Evolutionary conservation across 2,113 vertebrate species (phyloP).

Genomic region (Rhinogobius similis): DNA sequence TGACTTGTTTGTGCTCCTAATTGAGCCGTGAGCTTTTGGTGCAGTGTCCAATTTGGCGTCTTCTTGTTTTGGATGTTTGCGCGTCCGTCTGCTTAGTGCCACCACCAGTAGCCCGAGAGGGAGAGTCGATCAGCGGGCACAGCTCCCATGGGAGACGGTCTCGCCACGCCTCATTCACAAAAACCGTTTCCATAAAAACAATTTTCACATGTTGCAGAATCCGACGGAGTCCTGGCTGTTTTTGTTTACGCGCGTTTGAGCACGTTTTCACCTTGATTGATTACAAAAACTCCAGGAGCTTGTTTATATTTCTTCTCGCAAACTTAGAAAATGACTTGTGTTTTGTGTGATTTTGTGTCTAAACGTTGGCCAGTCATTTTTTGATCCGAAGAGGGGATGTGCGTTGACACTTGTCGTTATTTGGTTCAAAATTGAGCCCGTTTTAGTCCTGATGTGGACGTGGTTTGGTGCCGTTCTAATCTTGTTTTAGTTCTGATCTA

Average conservation of each 20-base stretch:
- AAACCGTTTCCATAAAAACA: neutral
- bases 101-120: slow-evolving; percentile 8
- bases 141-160: slow-evolving; percentile 22
- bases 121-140: neutral
- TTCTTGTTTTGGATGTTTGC: neutral
- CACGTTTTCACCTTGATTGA: neutral
- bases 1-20: neutral
- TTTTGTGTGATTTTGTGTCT: neutral
- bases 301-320: neutral
- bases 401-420: no score
- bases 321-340: neutral
- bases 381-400: no score
- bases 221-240: neutral
- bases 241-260: neutral
- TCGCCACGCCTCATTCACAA: slow-evolving; percentile 4
- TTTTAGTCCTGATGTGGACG: no score
- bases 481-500: no score
- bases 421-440: no score
- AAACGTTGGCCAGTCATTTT: neutral
- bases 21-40: neutral
- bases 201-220: no score
- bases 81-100: slow-evolving; percentile 25
- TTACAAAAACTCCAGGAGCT: neutral
- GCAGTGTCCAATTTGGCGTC: neutral
- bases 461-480: no score